Conservation (phyloP, 2,113 vertebrate genomes). For the Rhea americana region DNA sequence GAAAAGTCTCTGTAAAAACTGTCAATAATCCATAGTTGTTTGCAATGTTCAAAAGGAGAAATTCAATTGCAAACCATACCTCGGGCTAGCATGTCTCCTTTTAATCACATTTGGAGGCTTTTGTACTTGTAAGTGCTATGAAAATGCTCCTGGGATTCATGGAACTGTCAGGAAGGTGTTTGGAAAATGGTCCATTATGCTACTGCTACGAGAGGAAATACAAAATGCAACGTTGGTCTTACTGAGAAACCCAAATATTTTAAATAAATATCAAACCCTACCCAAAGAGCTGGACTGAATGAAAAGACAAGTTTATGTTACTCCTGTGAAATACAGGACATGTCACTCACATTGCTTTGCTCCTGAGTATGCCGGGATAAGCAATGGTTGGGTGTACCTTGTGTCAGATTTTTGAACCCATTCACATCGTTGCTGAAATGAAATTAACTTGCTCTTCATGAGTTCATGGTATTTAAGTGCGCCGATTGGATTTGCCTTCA, state of each 20-base stretch:
- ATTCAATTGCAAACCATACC: neutral
- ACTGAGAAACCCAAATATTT: neutral
- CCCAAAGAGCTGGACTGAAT: neutral
- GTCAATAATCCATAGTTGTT: neutral
- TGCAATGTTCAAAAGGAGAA: neutral
- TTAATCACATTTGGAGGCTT: neutral
- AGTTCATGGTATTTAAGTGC: slow-evolving; percentile 31
- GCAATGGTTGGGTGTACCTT: neutral
- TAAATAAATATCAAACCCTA: neutral
- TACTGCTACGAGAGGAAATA: neutral
- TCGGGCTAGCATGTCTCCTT: neutral
- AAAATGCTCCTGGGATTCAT: neutral
- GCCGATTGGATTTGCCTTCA: slow-evolving; percentile 40
- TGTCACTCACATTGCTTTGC: fast-evolving
- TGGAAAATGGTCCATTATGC: neutral
- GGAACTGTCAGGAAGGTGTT: neutral
- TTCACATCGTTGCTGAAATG: neutral
- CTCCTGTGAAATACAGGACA: neutral
- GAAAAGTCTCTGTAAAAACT: neutral
- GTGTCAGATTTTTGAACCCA: neutral
- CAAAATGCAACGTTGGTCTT: neutral
- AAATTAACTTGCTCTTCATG: slow-evolving; percentile 3
- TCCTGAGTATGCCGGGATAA: neutral
- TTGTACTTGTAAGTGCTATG: neutral
- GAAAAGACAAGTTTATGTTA: neutral